Evolutionary conservation across 2,113 vertebrate species (phyloP).

Genomic region (Menidia beryllina): DNA sequence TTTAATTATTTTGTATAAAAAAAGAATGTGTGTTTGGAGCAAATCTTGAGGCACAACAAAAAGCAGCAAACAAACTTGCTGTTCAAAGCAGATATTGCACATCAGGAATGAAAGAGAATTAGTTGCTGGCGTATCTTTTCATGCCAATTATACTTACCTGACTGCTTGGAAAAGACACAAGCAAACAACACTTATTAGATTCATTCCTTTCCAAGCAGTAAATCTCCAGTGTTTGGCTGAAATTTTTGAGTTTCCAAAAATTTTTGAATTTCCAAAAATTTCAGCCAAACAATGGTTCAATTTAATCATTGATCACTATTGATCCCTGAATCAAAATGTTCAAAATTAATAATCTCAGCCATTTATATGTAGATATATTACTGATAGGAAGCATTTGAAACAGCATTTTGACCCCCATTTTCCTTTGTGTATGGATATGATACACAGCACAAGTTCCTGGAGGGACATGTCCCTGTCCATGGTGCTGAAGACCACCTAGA

Average conservation of each 20-base stretch:
- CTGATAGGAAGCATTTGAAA: too few relatives aligned
- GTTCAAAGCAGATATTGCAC: neutral
- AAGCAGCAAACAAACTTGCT: neutral
- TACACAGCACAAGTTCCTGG: neutral
- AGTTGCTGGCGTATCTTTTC: neutral
- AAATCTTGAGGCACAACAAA: neutral
- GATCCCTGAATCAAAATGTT: too few relatives aligned
- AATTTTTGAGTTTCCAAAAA: too few relatives aligned
- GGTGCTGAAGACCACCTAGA: constrained; percentile 31
- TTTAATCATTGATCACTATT: too few relatives aligned
- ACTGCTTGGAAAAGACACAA: neutral
- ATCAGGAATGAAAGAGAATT: neutral
- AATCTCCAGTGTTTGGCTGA: too few relatives aligned
- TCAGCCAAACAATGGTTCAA: too few relatives aligned
- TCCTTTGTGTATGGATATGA: too few relatives aligned
- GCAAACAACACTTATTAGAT: neutral
- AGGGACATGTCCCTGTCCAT: constrained; percentile 40
- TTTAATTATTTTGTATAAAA: neutral
- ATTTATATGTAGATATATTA: too few relatives aligned
- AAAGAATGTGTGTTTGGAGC: neutral
- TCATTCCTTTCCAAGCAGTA: too few relatives aligned
- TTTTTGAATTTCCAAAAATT: too few relatives aligned
- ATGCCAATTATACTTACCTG: neutral
- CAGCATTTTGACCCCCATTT: too few relatives aligned
- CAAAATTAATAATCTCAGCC: too few relatives aligned